phyloP scores from a whole-genome alignment of 2,113 vertebrate species.

The Gavialis gangeticus region DNA sequence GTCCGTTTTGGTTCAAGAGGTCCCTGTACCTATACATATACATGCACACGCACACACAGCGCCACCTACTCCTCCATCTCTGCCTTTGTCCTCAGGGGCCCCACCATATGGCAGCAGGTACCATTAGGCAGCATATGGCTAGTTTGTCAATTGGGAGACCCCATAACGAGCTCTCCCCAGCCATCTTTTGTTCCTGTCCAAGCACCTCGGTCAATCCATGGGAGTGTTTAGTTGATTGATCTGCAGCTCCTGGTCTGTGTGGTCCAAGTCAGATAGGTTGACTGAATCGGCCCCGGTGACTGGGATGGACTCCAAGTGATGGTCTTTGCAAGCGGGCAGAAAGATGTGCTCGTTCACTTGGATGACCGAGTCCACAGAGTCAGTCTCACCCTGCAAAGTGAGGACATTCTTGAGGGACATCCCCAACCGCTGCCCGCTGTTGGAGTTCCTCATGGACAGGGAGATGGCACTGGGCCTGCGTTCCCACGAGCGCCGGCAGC shows the following conservation, averaged over 20 bases:
- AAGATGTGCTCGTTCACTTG: constrained; percentile 36
- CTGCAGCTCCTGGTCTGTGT: constrained; percentile 69
- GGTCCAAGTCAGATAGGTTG: constrained; percentile 81
- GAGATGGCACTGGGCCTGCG: constrained; percentile 83
- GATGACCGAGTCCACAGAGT: constrained; percentile 77
- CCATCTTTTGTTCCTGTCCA: too few species aligned
- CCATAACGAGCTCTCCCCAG: background rate
- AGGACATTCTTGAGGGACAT: constrained; percentile 75
- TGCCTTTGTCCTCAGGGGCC: background rate
- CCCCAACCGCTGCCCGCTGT: constrained; percentile 80
- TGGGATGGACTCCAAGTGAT: background rate
- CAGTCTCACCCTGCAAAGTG: constrained; percentile 76
- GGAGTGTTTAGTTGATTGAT: constrained; percentile 75
- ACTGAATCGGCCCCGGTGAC: constrained; percentile 62
- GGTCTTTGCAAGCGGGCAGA: background rate
- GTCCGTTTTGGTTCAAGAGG: rapidly evolving
- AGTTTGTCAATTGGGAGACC: background rate
- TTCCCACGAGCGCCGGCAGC: constrained; percentile 79
- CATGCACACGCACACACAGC: rapidly evolving
- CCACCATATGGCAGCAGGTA: background rate
- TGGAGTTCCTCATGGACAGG: constrained; percentile 91
- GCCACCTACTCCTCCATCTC: rapidly evolving
- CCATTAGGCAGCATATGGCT: background rate
- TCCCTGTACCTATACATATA: background rate
- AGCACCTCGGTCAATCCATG: constrained; percentile 68